Evolutionary conservation across 92 coral and sea anemone genomes (phyloP), one percentile per base, ranked within the genome.

Genomic region (Micromussa lordhowensis): DNA sequence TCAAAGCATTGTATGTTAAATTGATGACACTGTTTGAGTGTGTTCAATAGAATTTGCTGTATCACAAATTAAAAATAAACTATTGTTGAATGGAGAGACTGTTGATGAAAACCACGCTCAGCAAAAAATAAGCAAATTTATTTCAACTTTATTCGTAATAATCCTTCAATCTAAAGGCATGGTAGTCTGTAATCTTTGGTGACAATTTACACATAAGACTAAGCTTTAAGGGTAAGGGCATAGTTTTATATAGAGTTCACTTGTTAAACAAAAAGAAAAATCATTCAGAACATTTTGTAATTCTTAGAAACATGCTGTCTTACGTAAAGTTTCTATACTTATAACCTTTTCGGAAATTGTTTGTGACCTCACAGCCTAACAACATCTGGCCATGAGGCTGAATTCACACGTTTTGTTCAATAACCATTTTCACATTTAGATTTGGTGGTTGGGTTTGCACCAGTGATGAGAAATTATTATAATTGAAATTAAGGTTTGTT

Each of bases 31-130:
- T 31, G 83, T 44, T 86, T 77, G 18, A 78, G 89, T 58, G 44
- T 77, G 89, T 77, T 63, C 83, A 30, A 29, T 77, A 86, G 49
- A 58, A 44, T 85, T 21, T 63, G 83, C 83, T 77, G 83, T 77
- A 77, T 77, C 34, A 48, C 82, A 86, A 78, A 78, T 64, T 76
- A 63, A 86, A 86, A 77, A 77, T 69, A 84, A 53, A 84, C 38
- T 84, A 74, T 74, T 84, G 88, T 84, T 84, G 28, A 84, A 73
- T 84, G 35, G 68, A 84, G 32, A 64, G 73, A 44, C 72, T 57
- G 88, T 84, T 84, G 88, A 84, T 84, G 57, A 57, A 74, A 61
- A 55, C 72, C 58, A 84, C 71, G 55, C 87, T 55, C 73, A 44
- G 80, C 40, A 22, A 40, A 26, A 73, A 53, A 73, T 70, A 15